These are phyloP conservation scores for Edolisoma coerulescens DNA, from an alignment of 2,113 vertebrate genomes.

Conservation along the genomic window DNA sequence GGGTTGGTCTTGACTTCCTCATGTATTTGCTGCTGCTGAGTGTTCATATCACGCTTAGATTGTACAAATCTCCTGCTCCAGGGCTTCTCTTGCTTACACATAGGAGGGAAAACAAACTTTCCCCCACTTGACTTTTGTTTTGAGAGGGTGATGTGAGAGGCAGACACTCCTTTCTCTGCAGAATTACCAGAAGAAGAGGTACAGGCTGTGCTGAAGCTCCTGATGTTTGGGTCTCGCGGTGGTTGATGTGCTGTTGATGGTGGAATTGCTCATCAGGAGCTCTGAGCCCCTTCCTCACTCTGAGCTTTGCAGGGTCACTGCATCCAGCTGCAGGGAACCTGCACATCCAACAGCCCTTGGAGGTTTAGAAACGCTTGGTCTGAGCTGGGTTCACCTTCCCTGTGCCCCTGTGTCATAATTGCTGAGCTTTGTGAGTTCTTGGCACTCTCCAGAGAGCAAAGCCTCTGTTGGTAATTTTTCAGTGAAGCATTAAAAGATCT, in stretches of 20 bases:
- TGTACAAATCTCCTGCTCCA: neutral
- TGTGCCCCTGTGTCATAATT: neutral
- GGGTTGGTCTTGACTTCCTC: neutral
- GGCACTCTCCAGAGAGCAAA: neutral
- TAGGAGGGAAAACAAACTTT: neutral
- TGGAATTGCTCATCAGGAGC: neutral
- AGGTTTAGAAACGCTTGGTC: neutral
- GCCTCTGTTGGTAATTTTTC: neutral
- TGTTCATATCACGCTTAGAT: neutral
- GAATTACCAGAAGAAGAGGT: neutral
- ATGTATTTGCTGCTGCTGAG: neutral
- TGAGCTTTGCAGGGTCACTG: neutral
- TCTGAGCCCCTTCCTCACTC: neutral
- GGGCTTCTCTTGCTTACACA: neutral
- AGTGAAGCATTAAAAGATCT: constrained; percentile 34
- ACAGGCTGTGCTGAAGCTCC: neutral
- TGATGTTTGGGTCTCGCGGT: neutral
- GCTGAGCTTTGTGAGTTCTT: neutral
- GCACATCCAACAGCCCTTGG: neutral
- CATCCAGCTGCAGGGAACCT: neutral
- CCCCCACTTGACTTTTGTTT: neutral
- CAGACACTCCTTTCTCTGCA: neutral
- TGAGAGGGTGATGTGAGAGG: neutral
- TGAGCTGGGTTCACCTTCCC: neutral
- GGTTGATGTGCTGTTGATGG: neutral